Evolutionary conservation across 2,888 invertebrate species (phyloP), one percentile per base, ranked within the genome.

Genomic region (Pedicia rivosa): DNA sequence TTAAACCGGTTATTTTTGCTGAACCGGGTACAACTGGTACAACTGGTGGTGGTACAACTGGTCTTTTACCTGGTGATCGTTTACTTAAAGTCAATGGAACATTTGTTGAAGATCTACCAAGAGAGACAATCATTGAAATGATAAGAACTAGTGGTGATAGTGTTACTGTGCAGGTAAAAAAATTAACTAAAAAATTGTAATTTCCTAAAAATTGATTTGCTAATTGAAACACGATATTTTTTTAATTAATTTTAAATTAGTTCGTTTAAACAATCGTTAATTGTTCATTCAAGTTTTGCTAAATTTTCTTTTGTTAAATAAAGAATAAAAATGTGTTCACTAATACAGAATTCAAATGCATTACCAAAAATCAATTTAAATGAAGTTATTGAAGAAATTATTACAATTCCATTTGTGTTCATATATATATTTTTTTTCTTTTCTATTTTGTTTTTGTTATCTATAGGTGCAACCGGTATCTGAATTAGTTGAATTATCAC

Each of bases 91-190:
- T 95, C 22, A 92, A 94, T 54, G 81, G 80, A 17, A 70, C 77
- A 17, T 72, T 77, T 43, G 91, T 94, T 0, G 86, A 84, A 54
- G 82, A 79, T 38, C 75, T 81, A 53, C 76, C 77, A 35, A 71
- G 94, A 37, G 92, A 94, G 57, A 83, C 88, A 51, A 82, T 95
- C 44, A 91, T 92, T 47, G 91, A 92, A 56, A 72, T 94, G 55
- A 92, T 95, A 49, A 80, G 86, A 51, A 75, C 82, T 43, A 87
- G 83, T 44, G 77, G 79, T 38, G 81, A 80, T 50, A 73, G 70
- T 47, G 87, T 90, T 42, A 76, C 74, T 32, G 74, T 94, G 38
- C 84, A 87, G 77, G 87, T 87, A 57, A 62, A 71, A 59, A 36
- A 14, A 16, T n/a, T n/a, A n/a, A n/a, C n/a, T n/a, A n/a, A n/a